phyloP scores from a whole-genome alignment of 2,113 vertebrate species.

The Odocoileus virginianus region DNA sequence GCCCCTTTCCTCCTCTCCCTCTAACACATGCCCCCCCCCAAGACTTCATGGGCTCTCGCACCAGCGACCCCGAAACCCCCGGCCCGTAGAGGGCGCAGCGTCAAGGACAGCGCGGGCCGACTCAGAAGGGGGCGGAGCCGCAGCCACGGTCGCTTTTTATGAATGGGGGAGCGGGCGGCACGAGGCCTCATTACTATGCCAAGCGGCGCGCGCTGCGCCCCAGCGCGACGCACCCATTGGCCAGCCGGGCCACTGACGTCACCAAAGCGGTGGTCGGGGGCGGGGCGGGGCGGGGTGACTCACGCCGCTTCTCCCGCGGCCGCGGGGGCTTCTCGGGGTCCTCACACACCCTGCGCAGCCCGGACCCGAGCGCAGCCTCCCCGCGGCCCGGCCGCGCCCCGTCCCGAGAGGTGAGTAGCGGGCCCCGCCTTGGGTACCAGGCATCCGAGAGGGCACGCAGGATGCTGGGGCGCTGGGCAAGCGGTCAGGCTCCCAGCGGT shows the following conservation, averaged over 20 bases:
- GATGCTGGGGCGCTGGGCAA: slow-evolving; percentile 9
- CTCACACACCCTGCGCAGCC: slow-evolving; percentile 45
- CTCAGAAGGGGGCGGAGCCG: slow-evolving; percentile 43
- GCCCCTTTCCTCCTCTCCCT: background rate
- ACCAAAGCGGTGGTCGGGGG: slow-evolving; percentile 60
- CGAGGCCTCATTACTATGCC: slow-evolving; percentile 70
- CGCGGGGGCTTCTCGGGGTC: slow-evolving; percentile 68
- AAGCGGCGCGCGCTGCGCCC: slow-evolving; percentile 50
- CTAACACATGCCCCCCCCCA: background rate
- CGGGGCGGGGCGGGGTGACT: slow-evolving; percentile 71
- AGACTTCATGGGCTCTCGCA: background rate
- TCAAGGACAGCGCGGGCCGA: slow-evolving; percentile 56
- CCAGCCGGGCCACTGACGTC: slow-evolving; percentile 59
- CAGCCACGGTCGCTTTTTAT: slow-evolving; percentile 74
- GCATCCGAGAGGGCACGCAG: background rate
- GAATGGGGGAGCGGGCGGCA: slow-evolving; percentile 76
- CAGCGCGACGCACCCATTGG: slow-evolving; percentile 66
- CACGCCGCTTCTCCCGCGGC: slow-evolving; percentile 68
- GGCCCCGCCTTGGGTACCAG: background rate
- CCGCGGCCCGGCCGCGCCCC: slow-evolving; percentile 42
- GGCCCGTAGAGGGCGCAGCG: slow-evolving; percentile 61
- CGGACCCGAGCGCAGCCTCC: slow-evolving; percentile 48
- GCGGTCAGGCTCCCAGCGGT: background rate
- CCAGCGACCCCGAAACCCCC: background rate
- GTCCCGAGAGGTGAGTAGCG: slow-evolving; percentile 54